Percentiles rank a stretch among this genome's conserved stretches.
These are phyloP conservation scores for Onychomys arenicola DNA, from an alignment of 2,797 vertebrate genomes.

Conservation along the genomic window DNA sequence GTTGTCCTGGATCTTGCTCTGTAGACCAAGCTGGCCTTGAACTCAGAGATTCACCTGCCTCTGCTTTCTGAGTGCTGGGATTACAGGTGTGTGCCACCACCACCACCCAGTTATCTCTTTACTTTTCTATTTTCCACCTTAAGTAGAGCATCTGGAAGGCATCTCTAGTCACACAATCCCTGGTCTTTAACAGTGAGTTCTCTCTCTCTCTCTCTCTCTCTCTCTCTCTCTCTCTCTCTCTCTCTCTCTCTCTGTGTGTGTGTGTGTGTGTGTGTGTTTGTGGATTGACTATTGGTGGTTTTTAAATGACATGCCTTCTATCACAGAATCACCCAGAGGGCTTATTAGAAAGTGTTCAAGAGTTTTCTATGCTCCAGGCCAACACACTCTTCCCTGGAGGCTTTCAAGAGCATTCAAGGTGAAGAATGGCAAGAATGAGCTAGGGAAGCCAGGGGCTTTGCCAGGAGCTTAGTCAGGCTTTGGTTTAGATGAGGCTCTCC, in stretches of 20 bases:
- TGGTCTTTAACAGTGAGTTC: neutral
- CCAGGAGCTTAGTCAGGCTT: neutral
- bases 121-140: neutral
- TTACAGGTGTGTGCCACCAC: neutral
- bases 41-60: neutral
- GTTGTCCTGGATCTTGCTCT: neutral
- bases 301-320: neutral
- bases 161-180: neutral
- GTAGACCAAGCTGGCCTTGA: neutral
- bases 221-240: too few relatives aligned
- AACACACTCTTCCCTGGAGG: neutral
- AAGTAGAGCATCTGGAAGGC: neutral
- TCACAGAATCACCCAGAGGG: neutral
- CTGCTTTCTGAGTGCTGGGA: neutral
- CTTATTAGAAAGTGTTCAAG: neutral
- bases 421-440: neutral
- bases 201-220: too few relatives aligned
- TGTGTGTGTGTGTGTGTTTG: neutral
- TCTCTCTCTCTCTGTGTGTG: too few relatives aligned
- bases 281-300: neutral
- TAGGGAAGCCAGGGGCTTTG: neutral
- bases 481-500: neutral
- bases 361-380: neutral
- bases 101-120: neutral
- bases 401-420: neutral